These are phyloP conservation scores for Toxostoma redivivum DNA, from an alignment of 2,113 vertebrate species.

Conservation along the genomic window DNA sequence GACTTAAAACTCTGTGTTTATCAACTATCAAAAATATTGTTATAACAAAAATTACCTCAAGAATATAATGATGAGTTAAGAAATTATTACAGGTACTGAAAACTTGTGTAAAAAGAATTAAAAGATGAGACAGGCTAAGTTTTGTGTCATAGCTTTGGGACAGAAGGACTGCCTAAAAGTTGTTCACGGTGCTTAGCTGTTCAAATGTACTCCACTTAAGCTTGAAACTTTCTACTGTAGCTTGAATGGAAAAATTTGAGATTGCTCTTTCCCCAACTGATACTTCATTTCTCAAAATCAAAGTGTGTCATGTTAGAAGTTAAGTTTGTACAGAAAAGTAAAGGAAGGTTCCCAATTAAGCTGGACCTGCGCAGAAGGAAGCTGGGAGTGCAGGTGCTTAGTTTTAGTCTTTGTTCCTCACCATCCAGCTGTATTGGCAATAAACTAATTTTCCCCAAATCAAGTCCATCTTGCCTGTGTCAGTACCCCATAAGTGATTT, in stretches of 20 bases:
- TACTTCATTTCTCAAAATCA: background rate
- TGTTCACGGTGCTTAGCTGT: background rate
- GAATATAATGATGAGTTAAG: background rate
- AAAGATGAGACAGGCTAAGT: background rate
- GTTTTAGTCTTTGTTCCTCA: background rate
- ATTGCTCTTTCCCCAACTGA: background rate
- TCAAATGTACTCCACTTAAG: background rate
- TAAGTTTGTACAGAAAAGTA: background rate
- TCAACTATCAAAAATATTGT: background rate
- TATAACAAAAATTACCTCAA: background rate
- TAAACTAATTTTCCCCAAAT: background rate
- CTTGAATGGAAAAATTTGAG: background rate
- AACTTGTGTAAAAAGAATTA: background rate
- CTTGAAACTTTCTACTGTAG: background rate
- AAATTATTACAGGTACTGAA: background rate
- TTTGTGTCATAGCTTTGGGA: background rate
- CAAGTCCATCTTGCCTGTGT: background rate
- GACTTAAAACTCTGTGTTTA: background rate
- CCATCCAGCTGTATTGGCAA: background rate
- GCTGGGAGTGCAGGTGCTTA: rapidly evolving
- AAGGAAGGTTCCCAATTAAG: background rate
- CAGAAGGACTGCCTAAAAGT: background rate
- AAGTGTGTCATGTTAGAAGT: background rate
- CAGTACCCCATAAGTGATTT: rapidly evolving
- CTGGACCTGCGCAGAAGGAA: background rate